phyloP scores from a whole-genome alignment of 2,888 invertebrate genomes.

The Cabera pusaria region DNA sequence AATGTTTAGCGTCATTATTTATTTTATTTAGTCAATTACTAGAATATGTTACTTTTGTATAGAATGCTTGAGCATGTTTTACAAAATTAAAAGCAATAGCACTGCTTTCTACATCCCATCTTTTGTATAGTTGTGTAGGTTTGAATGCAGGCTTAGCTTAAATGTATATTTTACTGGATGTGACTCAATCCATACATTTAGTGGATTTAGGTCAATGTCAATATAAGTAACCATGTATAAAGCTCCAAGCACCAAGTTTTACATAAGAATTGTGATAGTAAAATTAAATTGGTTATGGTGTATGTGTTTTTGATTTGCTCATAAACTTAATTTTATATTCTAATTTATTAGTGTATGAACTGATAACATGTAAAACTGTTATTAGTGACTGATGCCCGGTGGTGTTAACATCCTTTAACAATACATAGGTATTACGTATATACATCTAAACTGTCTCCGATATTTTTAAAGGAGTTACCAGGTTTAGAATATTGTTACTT shows the following conservation, averaged over 20 bases:
- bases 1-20: conserved; percentile 19
- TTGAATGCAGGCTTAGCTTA: conserved; percentile 12
- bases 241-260: not conserved
- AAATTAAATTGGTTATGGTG: not conserved
- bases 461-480: too few relatives aligned
- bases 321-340: too few relatives aligned
- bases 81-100: conserved; percentile 24
- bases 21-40: conserved; percentile 17
- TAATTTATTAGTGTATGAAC: too few relatives aligned
- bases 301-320: not conserved
- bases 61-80: conserved; percentile 28
- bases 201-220: too few relatives aligned
- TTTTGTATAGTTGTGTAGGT: conserved; percentile 9
- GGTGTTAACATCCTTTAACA: too few relatives aligned
- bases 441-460: too few relatives aligned
- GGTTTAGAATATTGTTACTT: too few relatives aligned
- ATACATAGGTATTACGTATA: too few relatives aligned
- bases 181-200: too few relatives aligned
- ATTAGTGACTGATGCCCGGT: too few relatives aligned
- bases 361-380: too few relatives aligned
- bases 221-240: too few relatives aligned
- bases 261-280: not conserved
- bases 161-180: conserved; percentile 8
- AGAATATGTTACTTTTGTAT: conserved; percentile 22
- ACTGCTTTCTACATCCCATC: conserved; percentile 20